Evolutionary conservation across 2,888 invertebrate genomes (phyloP).

Genomic region (Sarcophaga rosellei): DNA sequence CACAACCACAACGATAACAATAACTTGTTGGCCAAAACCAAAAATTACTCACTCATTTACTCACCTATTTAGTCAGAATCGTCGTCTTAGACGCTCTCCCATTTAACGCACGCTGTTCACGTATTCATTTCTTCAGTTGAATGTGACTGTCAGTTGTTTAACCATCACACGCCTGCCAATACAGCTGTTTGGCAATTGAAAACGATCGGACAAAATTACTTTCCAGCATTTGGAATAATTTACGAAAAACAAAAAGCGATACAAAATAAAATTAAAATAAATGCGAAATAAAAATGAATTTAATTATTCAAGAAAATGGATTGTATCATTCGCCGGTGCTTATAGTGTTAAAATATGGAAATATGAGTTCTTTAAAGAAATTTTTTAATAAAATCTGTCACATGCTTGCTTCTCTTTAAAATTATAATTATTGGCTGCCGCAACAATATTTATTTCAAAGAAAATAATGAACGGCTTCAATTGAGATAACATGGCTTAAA

Average conservation of each 20-base stretch:
- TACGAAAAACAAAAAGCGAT: not conserved
- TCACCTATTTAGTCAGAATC: not conserved
- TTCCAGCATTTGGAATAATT: not conserved
- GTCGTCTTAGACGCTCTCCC: too few relatives aligned
- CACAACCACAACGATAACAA: slow-evolving; percentile 2
- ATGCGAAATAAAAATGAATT: not conserved
- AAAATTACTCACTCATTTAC: not conserved
- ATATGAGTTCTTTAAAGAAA: not conserved
- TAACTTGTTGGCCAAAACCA: not conserved
- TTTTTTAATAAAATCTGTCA: not conserved
- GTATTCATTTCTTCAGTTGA: slow-evolving; percentile 23
- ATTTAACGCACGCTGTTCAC: not conserved
- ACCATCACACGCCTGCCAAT: slow-evolving; percentile 40
- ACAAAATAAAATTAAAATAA: not conserved
- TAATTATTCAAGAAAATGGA: not conserved
- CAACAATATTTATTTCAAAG: not conserved
- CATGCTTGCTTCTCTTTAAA: not conserved
- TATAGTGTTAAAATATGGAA: not conserved
- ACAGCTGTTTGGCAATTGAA: slow-evolving; percentile 48
- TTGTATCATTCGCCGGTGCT: not conserved
- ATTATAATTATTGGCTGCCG: not conserved
- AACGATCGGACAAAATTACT: slow-evolving; percentile 52
- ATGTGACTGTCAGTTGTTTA: slow-evolving; percentile 53
- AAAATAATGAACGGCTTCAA: not conserved
- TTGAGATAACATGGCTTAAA: not conserved